These are phyloP conservation scores for Tachysurus fulvidraco DNA, from an alignment of 2,113 vertebrate species.

Conservation along the genomic window DNA sequence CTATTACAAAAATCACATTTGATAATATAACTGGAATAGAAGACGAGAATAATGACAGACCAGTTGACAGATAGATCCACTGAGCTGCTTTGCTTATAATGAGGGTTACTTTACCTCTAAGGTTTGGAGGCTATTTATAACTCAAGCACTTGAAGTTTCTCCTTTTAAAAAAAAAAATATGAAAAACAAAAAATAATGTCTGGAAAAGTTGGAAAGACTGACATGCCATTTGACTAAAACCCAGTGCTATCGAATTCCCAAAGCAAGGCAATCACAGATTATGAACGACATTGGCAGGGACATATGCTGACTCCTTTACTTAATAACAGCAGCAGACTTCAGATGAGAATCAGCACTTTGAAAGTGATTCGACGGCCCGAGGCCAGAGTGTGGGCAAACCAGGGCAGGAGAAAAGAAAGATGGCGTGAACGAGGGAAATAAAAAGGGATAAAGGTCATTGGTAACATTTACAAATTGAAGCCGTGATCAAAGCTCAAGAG, in stretches of 20 bases:
- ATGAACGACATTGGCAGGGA: conserved; percentile 57
- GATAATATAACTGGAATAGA: conserved; percentile 13
- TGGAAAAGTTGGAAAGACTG: conserved; percentile 13
- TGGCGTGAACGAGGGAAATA: conserved; percentile 37
- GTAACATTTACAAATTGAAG: conserved; percentile 79
- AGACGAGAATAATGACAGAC: not conserved
- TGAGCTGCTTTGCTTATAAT: conserved; percentile 4
- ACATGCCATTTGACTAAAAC: conserved; percentile 49
- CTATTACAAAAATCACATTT: conserved; percentile 27
- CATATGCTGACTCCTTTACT: conserved; percentile 69
- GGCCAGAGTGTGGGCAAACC: conserved; percentile 68
- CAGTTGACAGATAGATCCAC: conserved; percentile 13
- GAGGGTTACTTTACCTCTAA: conserved; percentile 6
- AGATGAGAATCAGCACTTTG: conserved; percentile 84
- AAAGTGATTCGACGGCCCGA: conserved; percentile 80
- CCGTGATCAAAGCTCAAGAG: conserved; percentile 79
- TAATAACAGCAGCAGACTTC: conserved; percentile 82
- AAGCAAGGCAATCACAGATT: conserved; percentile 51
- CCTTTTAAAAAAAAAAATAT: conserved; percentile 8
- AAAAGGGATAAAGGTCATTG: conserved; percentile 72
- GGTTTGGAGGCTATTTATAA: not conserved
- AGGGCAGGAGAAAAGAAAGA: conserved; percentile 63
- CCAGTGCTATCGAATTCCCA: conserved; percentile 49
- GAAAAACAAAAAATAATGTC: conserved; percentile 35
- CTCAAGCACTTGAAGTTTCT: not conserved